Base-by-base conservation (phyloP, 1,140 invertebrate genomes). In the Heliothis virescens region DNA sequence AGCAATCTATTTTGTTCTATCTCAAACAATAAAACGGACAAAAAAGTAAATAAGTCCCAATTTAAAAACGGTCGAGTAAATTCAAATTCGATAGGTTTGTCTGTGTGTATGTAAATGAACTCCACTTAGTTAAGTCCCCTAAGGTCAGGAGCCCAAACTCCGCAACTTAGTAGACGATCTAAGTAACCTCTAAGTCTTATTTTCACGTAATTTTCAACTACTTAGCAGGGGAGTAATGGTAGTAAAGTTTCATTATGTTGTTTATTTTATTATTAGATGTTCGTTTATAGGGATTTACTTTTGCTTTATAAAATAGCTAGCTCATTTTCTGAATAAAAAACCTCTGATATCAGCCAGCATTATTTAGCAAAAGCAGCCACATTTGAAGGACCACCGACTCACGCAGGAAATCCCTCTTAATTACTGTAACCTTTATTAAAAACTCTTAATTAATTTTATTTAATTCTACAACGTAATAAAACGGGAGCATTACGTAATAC, bases 161-260 rank as follows among this genome's bases (percentile, higher is more conserved):
- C n/a, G 2, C 47, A 65, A 67, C 63, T 67, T 13, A 16, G 4
- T 12, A 11, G 62, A 65, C 62, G 55, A 11, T 41, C 41, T 13
- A 67, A 67, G 10, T 48, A 48, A 67, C 63, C 63, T 63, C 29
- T n/a, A 48, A 48, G 63, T 67, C 41, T 67, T 67, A 67, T 67
- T 67, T 67, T 67, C 63, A 48, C 16, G 41, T 48, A 67, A 67
- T 67, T 67, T 67, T 67, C n/a, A 67, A 67, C 41, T 48, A 67
- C 63, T 67, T 67, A 67, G 16, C 53, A 57, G 18, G 2, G 34
- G 26, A 26, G 21, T 26, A 26, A 26, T 26, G 21, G 34, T 16
- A 67, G 10, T 48, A 5, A 48, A 13, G n/a, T 67, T 67, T 48
- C 10, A 41, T 48, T 48, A 48, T 10, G 63, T 48, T 67, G n/a